Base-by-base conservation (phyloP, 2,113 vertebrate species). In the Pomatorhinus ruficollis region DNA sequence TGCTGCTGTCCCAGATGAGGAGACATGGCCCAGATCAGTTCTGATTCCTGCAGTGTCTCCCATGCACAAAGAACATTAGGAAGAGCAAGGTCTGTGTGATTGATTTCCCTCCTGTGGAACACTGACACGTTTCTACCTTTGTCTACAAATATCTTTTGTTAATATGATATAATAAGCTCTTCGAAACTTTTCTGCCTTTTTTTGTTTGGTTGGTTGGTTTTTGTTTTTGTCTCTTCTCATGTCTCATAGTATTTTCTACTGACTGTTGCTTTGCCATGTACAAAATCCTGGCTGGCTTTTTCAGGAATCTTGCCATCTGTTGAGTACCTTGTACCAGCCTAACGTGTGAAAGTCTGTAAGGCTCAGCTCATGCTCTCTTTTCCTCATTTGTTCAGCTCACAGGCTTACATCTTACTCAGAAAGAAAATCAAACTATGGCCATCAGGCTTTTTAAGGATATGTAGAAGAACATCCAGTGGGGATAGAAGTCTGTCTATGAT, bases 241-340 rank as follows among this genome's bases (percentile, higher is more conserved):
- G 19, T 85, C 47, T 81, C 12, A 2, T 88, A 90, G 93, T 92
- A 69, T 94, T 95, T 95, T 92, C 31, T 95, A n/a, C 47, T 90
- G 57, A n/a, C 66, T 79, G 44, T 57, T 71, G 61, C 57, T 85
- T 95, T 75, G 65, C 93, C 57, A 10, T 12, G 45, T 69, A 49
- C 89, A 86, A 49, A 96, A 40, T 30, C 37, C 57, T 83, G 91
- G 21, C 66, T 83, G 91, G 19, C 63, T 92, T 85, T 96, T 92
- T 94, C 80, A 80, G 86, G 71, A 83, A n/a, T 95, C 54, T 80
- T 90, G 68, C 93, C 91, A 89, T 97, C 91, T 95, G 83, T 57
- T 92, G 71, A 77, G 87, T 94, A 77, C 80, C 83, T 94, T 65
- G 45, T 86, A 79, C 53, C 40, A 92, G 31, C 86, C 44, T 61